Base-by-base conservation (phyloP, 1,140 invertebrate genomes). In the Rhyacophila brunnea region DNA sequence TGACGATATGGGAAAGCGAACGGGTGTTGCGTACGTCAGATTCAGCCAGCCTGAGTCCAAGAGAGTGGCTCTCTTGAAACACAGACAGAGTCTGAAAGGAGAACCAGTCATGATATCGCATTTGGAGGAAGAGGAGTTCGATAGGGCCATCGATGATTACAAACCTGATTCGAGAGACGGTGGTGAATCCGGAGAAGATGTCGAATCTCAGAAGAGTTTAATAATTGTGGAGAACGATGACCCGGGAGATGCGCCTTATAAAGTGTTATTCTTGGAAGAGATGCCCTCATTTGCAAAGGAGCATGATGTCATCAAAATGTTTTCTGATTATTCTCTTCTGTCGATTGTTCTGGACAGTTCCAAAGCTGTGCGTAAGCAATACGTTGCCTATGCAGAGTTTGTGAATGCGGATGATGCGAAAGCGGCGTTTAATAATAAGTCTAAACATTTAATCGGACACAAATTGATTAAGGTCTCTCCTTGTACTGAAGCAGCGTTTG, bases 1-100 rank as follows among this genome's bases (percentile, higher is more conserved):
- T 68, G 89, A 94, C 64, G 83, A 85, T 10, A 82, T 86, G 61
- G 92, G 93, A 0, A 83, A 86, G 19, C 81, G 89, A 7, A 88
- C 86, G 0, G 92, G 92, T 1, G 85, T 88, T 17, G 91, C 87
- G 7, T 93, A 85, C 68, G 83, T 96, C 1, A 83, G 86, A 64
- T 95, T 96, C 69, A 80, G 78, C 4, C 83, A 85, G 56, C 69
- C 76, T 0, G 84, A 83, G 14, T 86, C 86, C 36, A 88, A 88
- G 50, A 80, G 86, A 20, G 79, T 87, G 40, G 91, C 91, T 0
- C 67, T 95, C 4, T 73, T 79, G 23, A 74, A 77, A 18, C 82
- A 84, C 68, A 82, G 80, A 2, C 77, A 80, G 18, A 69, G 78
- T 42, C 70, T 88, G 1, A 82, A 84, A 52, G 82, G 83, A n/a